These are phyloP conservation scores for Semaprochilodus insignis DNA, from an alignment of 2,797 vertebrate genomes.

Conservation along the genomic window DNA sequence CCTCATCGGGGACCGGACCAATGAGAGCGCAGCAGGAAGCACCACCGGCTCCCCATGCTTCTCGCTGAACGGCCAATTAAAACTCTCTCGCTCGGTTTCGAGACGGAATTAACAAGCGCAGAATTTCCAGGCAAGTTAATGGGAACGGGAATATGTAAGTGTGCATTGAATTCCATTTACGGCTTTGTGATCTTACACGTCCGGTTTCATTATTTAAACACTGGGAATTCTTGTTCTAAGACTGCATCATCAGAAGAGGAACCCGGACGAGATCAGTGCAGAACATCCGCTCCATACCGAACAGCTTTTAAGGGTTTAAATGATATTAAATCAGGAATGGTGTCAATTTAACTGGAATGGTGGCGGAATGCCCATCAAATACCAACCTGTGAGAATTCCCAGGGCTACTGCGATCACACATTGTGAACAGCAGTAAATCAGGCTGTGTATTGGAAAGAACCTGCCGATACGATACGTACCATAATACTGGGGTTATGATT, in stretches of 20 bases:
- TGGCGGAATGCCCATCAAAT: too few species aligned
- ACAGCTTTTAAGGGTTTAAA: too few species aligned
- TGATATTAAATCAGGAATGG: too few species aligned
- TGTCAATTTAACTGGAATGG: too few species aligned
- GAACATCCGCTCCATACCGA: background rate
- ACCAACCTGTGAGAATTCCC: too few species aligned
- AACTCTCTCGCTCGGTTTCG: conserved; percentile 13
- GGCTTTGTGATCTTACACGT: background rate
- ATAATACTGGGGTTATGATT: too few species aligned
- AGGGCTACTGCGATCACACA: too few species aligned
- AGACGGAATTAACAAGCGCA: background rate
- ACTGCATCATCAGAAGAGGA: background rate
- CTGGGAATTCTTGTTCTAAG: background rate
- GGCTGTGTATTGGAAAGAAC: too few species aligned
- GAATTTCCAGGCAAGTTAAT: conserved; percentile 1
- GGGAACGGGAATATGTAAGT: background rate
- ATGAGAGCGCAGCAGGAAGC: conserved; percentile 48
- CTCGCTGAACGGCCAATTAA: conserved; percentile 50
- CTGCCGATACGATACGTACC: too few species aligned
- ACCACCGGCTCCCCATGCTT: background rate
- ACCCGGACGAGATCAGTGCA: background rate
- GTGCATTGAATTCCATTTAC: conserved; percentile 2
- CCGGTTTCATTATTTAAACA: background rate
- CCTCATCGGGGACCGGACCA: conserved; percentile 52
- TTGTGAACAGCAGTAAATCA: too few species aligned